Conservation (phyloP, 2,888 invertebrate species). For the Sesia bembeciformis region DNA sequence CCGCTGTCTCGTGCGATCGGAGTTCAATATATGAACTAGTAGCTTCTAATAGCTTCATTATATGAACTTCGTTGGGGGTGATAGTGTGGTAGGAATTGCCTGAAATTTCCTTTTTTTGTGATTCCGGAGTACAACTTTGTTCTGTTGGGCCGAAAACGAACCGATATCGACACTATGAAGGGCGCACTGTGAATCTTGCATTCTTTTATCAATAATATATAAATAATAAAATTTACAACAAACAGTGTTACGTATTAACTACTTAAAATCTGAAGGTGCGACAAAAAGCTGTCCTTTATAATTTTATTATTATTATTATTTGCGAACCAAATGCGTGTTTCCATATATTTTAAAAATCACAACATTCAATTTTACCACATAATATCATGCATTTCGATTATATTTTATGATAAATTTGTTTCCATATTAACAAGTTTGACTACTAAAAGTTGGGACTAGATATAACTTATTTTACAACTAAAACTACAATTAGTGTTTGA, state of each 20-base stretch:
- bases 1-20: too few relatives aligned
- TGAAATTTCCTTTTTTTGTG: too few relatives aligned
- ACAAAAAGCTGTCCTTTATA: constrained; percentile 29
- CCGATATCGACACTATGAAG: too few relatives aligned
- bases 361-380: constrained; percentile 24
- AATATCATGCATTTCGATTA: constrained; percentile 26
- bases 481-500: constrained; percentile 3
- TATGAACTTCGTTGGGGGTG: too few relatives aligned
- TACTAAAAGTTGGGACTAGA: constrained; percentile 65
- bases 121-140: too few relatives aligned
- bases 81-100: too few relatives aligned
- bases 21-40: too few relatives aligned
- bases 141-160: too few relatives aligned
- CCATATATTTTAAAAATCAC: constrained; percentile 14
- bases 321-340: background rate
- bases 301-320: background rate
- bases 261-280: constrained; percentile 49
- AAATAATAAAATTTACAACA: constrained; percentile 18
- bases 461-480: constrained; percentile 33
- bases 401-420: constrained; percentile 14
- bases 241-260: constrained; percentile 24
- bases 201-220: background rate
- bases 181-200: background rate
- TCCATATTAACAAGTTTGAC: constrained; percentile 42
- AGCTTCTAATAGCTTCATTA: too few relatives aligned